Percentiles rank a stretch among this genome's conserved stretches.
These are phyloP conservation scores for Cartodere bifasciata DNA, from an alignment of 2,888 invertebrate species.

Conservation along the genomic window DNA sequence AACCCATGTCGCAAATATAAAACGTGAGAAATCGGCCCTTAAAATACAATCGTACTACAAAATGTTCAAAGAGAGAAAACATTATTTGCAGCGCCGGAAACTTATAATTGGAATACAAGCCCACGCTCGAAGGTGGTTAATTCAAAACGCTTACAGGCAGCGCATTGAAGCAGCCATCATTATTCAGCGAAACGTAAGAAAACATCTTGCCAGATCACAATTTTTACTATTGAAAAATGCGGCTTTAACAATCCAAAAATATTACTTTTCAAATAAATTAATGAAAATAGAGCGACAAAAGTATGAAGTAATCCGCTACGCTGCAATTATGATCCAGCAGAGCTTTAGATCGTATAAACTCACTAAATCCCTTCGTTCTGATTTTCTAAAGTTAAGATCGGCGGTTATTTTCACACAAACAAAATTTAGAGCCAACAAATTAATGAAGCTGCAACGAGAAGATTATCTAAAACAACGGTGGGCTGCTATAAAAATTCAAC, in stretches of 20 bases:
- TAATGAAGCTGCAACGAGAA: conserved; percentile 25
- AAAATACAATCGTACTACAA: conserved; percentile 42
- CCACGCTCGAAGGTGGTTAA: conserved; percentile 18
- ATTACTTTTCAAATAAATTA: conserved; percentile 26
- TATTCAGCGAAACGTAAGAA: conserved; percentile 20
- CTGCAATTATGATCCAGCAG: conserved; percentile 29
- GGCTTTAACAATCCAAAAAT: conserved; percentile 34
- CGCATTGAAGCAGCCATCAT: conserved; percentile 16
- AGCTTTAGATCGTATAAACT: conserved; percentile 30
- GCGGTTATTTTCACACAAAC: conserved; percentile 38
- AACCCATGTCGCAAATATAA: conserved; percentile 31
- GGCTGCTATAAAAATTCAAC: background rate
- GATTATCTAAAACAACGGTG: conserved; percentile 23
- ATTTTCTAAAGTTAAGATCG: conserved; percentile 27
- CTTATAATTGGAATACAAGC: conserved; percentile 21
- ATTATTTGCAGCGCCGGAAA: conserved; percentile 15
- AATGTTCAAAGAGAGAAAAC: conserved; percentile 22
- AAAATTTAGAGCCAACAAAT: conserved; percentile 32
- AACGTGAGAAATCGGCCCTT: conserved; percentile 34
- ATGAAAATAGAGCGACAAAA: conserved; percentile 21
- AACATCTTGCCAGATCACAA: conserved; percentile 4
- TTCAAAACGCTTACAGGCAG: conserved; percentile 16
- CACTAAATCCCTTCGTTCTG: too few species aligned
- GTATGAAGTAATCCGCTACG: conserved; percentile 12
- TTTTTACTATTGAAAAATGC: conserved; percentile 35